Conservation (phyloP, 2,888 invertebrate genomes). For the Syritta pipiens region DNA sequence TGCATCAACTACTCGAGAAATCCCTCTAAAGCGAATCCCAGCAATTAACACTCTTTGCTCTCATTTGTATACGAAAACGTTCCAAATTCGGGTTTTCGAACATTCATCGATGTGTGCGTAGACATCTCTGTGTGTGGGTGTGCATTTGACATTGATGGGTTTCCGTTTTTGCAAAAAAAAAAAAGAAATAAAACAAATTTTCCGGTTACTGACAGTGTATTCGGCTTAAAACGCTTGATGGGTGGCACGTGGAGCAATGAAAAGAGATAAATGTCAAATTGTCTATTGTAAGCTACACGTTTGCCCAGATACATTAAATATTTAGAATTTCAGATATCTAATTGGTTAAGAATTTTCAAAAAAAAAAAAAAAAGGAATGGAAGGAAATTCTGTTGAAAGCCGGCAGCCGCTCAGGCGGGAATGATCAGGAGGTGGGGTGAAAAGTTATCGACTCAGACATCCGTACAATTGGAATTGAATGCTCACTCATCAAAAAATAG, state of each 20-base stretch:
- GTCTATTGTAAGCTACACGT: conserved; percentile 17
- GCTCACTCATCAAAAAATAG: conserved; percentile 49
- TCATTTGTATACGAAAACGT: not conserved
- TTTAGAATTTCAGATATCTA: conserved; percentile 29
- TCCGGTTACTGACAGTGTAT: conserved; percentile 15
- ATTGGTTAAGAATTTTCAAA: conserved; percentile 48
- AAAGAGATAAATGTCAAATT: conserved; percentile 44
- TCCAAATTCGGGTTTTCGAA: conserved; percentile 18
- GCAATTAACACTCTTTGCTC: conserved; percentile 55
- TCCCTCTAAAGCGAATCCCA: conserved; percentile 33
- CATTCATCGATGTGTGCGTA: not conserved
- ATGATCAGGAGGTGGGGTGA: not conserved
- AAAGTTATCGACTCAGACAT: conserved; percentile 46
- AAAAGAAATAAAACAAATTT: conserved; percentile 48
- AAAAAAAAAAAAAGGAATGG: not conserved
- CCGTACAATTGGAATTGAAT: conserved; percentile 57
- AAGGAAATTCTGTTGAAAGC: no score
- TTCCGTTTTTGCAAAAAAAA: conserved; percentile 24
- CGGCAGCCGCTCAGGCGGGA: no score
- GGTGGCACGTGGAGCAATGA: conserved; percentile 27
- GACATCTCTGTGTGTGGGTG: conserved; percentile 1
- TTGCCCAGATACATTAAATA: conserved; percentile 34
- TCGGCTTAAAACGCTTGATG: not conserved
- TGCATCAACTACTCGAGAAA: conserved; percentile 13
- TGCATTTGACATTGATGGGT: conserved; percentile 55